Evolutionary conservation across 2,888 invertebrate genomes (phyloP), one percentile per base, ranked within the genome.

Genomic region (Thymelicus lineola): DNA sequence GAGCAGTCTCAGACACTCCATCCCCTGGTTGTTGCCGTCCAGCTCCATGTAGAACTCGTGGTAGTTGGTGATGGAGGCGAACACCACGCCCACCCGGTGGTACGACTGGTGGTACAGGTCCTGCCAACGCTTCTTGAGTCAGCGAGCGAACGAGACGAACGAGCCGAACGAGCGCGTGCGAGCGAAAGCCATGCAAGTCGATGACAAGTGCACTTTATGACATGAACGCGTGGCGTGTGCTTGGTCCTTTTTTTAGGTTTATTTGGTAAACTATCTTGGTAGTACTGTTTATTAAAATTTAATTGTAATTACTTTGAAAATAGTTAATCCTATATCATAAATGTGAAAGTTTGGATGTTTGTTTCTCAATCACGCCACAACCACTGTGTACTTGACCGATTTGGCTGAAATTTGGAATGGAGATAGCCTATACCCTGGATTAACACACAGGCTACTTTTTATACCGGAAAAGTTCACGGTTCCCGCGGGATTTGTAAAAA

Each of bases 21-120:
- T 98, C 2, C 99, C 99, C 89, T 99, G 99, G 91, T 99, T 99
- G 93, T 99, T 99, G 14, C 97, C 98, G 87, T 99, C 99, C 75
- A 99, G 94, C 87, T 99, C 99, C 71, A 98, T 98, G 90, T 99
- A 99, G 93, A 99, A 98, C 91, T 98, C 98, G 89, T 97, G 97
- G 91, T 98, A 98, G 94, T 98, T 98, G 80, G 98, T 98, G 84
- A 98, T 97, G 73, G 97, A 97, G 36, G 97, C 98, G 90, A 98
- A 98, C 77, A 98, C 96, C 36, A 98, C 98, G 61, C 98, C 98
- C 66, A 98, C 98, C 81, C 97, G 96, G 78, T 96, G 96, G 93
- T 98, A 98, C 88, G 97, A 97, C 91, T 98, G 98, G 94, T 98
- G 97, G 93, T 98, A 98, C 82, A 98, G 95, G 89, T 98, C 98